phyloP scores from a whole-genome alignment of 2,888 invertebrate genomes.

The Unio delphinus region DNA sequence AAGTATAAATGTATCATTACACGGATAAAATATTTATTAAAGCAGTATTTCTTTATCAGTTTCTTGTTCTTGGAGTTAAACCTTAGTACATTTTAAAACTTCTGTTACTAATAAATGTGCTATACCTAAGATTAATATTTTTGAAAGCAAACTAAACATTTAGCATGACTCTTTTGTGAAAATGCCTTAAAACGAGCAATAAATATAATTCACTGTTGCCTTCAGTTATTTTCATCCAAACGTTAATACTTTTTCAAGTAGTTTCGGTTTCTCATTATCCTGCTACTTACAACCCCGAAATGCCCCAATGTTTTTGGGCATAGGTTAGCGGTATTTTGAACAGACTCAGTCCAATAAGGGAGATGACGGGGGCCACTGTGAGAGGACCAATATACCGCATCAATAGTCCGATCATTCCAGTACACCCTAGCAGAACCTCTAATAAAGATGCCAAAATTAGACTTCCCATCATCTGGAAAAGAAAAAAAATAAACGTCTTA shows the following conservation, averaged over 20 bases:
- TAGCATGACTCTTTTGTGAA: too few species aligned
- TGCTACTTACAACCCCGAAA: constrained; percentile 80
- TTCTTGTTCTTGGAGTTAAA: too few species aligned
- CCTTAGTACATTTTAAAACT: too few species aligned
- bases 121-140: too few species aligned
- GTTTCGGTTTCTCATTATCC: background rate
- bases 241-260: background rate
- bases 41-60: too few species aligned
- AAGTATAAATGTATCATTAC: too few species aligned
- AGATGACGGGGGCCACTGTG: constrained; percentile 87
- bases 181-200: too few species aligned
- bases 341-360: constrained; percentile 85
- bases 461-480: constrained; percentile 35
- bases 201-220: too few species aligned
- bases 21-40: too few species aligned
- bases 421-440: constrained; percentile 35
- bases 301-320: constrained; percentile 86
- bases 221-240: too few species aligned
- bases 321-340: constrained; percentile 85
- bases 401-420: constrained; percentile 34
- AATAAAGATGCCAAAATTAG: constrained; percentile 30
- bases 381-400: constrained; percentile 80
- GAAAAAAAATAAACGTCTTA: background rate
- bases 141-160: too few species aligned
- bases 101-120: too few species aligned